Evolutionary conservation across 1,140 invertebrate species (phyloP).

Genomic region (Scaptomyza montana): DNA sequence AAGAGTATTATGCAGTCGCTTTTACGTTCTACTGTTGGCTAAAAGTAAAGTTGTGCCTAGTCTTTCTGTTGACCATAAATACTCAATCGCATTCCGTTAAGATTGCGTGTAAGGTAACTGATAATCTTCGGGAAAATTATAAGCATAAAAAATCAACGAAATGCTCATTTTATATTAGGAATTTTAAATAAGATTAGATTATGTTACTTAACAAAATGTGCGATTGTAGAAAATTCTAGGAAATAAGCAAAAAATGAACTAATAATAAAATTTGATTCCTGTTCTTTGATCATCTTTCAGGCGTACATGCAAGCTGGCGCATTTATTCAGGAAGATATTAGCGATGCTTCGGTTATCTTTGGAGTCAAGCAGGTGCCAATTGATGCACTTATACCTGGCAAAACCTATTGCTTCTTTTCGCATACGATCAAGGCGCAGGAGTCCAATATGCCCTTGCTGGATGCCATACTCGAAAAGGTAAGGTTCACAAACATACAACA

Average conservation of each 20-base stretch:
- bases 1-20: neutral
- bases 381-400: constrained; percentile 96
- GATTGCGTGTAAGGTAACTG: constrained; percentile 10
- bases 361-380: constrained; percentile 99
- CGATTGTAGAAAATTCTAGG: neutral
- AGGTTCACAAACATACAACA: no score
- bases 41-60: neutral
- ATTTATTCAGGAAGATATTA: constrained; percentile 97
- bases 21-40: neutral
- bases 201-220: no score
- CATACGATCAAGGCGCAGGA: constrained; percentile 99
- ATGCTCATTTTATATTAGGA: neutral
- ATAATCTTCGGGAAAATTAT: constrained; percentile 2
- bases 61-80: constrained; percentile 8
- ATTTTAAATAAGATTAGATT: constrained; percentile 1
- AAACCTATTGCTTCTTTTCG: constrained; percentile 99
- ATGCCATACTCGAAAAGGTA: constrained; percentile 96
- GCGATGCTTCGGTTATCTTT: constrained; percentile 97
- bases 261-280: neutral
- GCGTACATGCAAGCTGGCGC: constrained; percentile 95
- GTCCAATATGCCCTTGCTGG: constrained; percentile 98
- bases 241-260: neutral
- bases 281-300: constrained; percentile 82
- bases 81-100: neutral
- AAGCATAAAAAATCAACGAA: constrained; percentile 8